Conservation (phyloP, 35 echinoderm and acorn worm genomes). For the Ophiothrix spiculata region DNA sequence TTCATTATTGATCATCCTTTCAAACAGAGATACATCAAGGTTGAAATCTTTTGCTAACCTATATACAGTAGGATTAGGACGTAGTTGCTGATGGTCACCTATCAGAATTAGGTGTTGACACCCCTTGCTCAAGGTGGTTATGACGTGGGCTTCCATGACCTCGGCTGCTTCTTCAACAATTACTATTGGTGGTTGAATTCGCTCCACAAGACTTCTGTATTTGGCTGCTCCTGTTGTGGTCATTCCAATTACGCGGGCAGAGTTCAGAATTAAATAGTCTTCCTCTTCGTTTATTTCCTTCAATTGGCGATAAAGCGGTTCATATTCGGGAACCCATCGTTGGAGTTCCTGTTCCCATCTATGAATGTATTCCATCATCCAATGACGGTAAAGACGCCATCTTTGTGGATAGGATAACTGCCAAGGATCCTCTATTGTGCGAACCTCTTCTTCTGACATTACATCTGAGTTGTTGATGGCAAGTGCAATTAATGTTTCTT, state of each 20-base stretch:
- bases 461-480: not conserved
- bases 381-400: slow-evolving; percentile 74
- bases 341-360: slow-evolving; percentile 5
- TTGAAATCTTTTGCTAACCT: slow-evolving; percentile 53
- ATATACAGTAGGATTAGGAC: slow-evolving; percentile 73
- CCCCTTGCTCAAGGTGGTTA: slow-evolving; percentile 42
- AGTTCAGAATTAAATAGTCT: slow-evolving; percentile 42
- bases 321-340: slow-evolving; percentile 21
- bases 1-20: slow-evolving; percentile 73
- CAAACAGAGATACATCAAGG: slow-evolving; percentile 68
- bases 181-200: slow-evolving; percentile 63
- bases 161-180: slow-evolving; percentile 95
- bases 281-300: slow-evolving; percentile 43
- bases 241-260: slow-evolving; percentile 73
- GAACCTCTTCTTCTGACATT: not conserved
- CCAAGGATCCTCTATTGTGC: slow-evolving; percentile 44
- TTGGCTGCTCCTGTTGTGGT: slow-evolving; percentile 86
- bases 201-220: slow-evolving; percentile 48
- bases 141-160: slow-evolving; percentile 81
- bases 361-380: slow-evolving; percentile 34
- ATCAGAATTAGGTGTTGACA: slow-evolving; percentile 87
- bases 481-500: not conserved
- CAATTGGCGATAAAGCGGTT: slow-evolving; percentile 25
- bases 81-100: slow-evolving; percentile 90
- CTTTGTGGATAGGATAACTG: slow-evolving; percentile 17